These are phyloP conservation scores for Sitta carolinensis DNA, from an alignment of 2,797 vertebrate genomes.

Conservation along the genomic window DNA sequence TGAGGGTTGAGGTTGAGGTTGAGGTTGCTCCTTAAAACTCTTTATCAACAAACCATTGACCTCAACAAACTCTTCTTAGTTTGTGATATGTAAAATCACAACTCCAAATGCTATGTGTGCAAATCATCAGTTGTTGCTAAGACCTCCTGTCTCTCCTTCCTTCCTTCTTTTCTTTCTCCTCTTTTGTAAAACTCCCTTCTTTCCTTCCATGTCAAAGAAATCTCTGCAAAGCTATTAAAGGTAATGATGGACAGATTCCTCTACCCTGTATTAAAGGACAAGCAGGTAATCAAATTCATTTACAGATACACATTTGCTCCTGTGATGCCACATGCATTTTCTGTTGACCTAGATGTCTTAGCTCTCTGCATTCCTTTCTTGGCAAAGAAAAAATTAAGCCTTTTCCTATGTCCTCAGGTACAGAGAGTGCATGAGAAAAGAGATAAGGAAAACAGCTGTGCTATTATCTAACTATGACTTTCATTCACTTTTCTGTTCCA, in stretches of 20 bases:
- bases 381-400: no score
- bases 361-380: neutral
- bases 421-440: neutral
- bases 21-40: neutral
- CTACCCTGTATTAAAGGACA: neutral
- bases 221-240: neutral
- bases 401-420: neutral
- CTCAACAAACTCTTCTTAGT: neutral
- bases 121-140: neutral
- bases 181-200: neutral
- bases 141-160: neutral
- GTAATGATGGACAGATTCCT: neutral
- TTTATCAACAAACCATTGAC: neutral
- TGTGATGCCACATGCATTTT: neutral
- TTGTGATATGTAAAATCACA: neutral
- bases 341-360: neutral
- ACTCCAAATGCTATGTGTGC: neutral
- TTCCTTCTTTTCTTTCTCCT: neutral
- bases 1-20: no score
- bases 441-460: neutral
- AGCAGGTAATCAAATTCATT: neutral
- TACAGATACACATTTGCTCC: neutral
- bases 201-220: neutral
- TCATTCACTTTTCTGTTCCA: neutral
- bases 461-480: neutral